Base-by-base conservation (phyloP, 2,113 vertebrate genomes). In the Mus pahari region DNA sequence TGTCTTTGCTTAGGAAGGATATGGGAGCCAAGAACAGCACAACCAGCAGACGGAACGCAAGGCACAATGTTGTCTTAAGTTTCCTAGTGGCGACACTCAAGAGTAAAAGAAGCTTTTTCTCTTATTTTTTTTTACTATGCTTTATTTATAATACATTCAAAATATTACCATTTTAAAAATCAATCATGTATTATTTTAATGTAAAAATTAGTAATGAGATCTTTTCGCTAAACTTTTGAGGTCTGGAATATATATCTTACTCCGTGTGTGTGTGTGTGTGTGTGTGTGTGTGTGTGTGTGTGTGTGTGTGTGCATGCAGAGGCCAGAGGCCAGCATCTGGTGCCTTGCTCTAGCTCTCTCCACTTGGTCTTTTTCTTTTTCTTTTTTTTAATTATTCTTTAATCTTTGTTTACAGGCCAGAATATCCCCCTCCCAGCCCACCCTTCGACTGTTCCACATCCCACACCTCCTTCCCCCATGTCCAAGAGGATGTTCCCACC, bases 61-160 rank as follows among this genome's bases (percentile, higher is more conserved):
- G 31, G 55, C 64, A 58, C 70, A 7, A 84, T 3, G 13, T 3
- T 31, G 33, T 75, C 81, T 53, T 42, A 83, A 79, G 14, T 75
- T 88, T 70, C 86, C 66, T 77, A 48, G 33, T 24, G 68, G 42
- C 39, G 28, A 75, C 62, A 58, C 82, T 89, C 7, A 4, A 87
- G 78, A 70, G 36, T 62, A 22, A 88, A 89, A 79, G 22, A 78
- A 89, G 68, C 1, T 28, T n/a, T 14, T 60, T 17, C 39, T n/a
- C n/a, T 95, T 82, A 33, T 89, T 79, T 93, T 93, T 93, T 45
- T 93, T 94, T 48, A 68, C 64, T 64, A 48, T 79, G n/a, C 19
- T 39, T 86, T 68, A 87, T 83, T 53, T 86, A 39, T 66, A 48
- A 48, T 62, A 55, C 0, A 60, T 62, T 53, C 17, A 86, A 96